Conservation (phyloP, 2,113 vertebrate genomes). For the Pantherophis guttatus region DNA sequence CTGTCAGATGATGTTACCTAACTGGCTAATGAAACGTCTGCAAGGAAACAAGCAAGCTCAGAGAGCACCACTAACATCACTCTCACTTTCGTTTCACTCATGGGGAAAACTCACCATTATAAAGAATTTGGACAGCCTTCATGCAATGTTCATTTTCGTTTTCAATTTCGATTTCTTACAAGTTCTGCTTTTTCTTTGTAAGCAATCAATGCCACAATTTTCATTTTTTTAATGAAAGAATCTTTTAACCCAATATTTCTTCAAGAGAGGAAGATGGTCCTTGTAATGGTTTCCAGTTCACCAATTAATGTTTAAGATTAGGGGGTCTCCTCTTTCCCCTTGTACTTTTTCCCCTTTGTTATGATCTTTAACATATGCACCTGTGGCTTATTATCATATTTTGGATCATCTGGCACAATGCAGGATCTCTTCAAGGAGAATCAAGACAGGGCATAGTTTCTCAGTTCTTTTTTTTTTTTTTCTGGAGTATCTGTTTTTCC, state of each 20-base stretch:
- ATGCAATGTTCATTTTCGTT: not conserved
- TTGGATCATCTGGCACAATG: not conserved
- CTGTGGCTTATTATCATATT: not conserved
- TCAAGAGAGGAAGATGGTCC: not conserved
- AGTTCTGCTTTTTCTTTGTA: not conserved
- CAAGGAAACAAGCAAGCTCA: no score
- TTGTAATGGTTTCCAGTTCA: not conserved
- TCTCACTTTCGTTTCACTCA: not conserved
- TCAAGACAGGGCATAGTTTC: not conserved
- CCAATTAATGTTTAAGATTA: not conserved
- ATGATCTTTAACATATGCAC: not conserved
- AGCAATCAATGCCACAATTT: not conserved
- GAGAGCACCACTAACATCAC: not conserved
- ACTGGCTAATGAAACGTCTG: no score
- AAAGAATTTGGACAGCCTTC: not conserved
- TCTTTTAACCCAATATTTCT: not conserved
- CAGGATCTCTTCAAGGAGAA: not conserved
- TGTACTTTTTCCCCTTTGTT: not conserved
- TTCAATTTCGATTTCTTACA: not conserved
- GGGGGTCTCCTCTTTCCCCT: not conserved
- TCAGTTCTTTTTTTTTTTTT: not conserved
- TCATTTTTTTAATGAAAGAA: not conserved
- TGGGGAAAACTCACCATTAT: not conserved
- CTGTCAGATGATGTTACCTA: no score
- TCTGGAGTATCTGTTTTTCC: not conserved